phyloP scores from a whole-genome alignment of 2,888 invertebrate species.

The Uropetala carovei region DNA sequence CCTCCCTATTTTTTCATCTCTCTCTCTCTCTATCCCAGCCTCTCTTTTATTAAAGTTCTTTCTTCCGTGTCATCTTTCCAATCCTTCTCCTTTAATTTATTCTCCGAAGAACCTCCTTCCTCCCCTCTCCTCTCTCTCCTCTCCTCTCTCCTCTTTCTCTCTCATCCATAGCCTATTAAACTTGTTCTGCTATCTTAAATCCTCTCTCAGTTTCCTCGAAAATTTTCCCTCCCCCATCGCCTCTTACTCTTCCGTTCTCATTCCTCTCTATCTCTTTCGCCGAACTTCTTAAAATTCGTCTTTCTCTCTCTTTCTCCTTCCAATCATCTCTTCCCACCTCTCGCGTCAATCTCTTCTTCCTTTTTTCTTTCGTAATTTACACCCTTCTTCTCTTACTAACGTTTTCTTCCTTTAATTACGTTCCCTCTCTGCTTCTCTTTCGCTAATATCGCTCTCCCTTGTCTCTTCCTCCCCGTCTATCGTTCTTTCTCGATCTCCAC shows the following conservation, averaged over 20 bases:
- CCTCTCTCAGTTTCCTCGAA: neutral
- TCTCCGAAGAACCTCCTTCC: neutral
- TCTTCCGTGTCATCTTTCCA: neutral
- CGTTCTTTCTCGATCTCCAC: neutral
- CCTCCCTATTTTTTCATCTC: neutral
- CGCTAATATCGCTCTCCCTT: neutral
- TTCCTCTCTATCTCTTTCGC: neutral
- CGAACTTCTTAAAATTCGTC: neutral
- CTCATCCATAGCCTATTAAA: slow-evolving; percentile 28
- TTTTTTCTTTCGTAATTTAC: neutral
- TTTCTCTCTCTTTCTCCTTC: neutral
- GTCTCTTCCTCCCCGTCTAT: neutral
- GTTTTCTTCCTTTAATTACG: neutral
- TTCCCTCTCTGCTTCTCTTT: neutral
- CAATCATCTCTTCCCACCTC: neutral
- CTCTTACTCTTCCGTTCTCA: neutral
- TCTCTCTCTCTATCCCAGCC: neutral
- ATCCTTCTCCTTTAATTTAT: neutral
- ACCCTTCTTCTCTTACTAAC: neutral
- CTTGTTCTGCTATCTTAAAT: slow-evolving; percentile 19
- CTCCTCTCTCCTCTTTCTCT: neutral
- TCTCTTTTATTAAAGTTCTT: neutral
- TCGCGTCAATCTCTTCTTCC: neutral
- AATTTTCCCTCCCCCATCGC: neutral
- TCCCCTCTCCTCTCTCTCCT: neutral